Evolutionary conservation across 2,888 invertebrate species (phyloP).

Genomic region (Hedychridium roseum): DNA sequence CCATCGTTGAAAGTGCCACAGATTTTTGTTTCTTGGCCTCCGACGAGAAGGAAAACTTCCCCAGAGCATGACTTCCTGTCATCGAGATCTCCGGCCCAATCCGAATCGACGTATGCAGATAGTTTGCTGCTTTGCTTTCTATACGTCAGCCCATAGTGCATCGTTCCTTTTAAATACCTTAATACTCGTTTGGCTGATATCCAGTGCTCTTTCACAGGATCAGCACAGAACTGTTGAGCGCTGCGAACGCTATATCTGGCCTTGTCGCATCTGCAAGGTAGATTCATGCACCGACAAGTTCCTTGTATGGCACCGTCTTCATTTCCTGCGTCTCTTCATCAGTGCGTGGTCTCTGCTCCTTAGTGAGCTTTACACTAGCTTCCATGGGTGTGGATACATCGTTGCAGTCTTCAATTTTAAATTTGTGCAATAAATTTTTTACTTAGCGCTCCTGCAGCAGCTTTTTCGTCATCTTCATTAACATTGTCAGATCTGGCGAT

Average conservation of each 20-base stretch:
- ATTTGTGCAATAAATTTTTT: too few relatives aligned
- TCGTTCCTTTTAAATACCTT: constrained; percentile 9
- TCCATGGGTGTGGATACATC: too few relatives aligned
- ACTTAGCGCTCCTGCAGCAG: too few relatives aligned
- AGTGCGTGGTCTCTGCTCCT: too few relatives aligned
- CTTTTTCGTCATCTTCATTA: too few relatives aligned
- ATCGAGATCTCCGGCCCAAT: constrained; percentile 20
- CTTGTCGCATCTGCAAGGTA: not conserved
- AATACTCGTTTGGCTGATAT: constrained; percentile 11
- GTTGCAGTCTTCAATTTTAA: too few relatives aligned
- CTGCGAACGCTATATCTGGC: not conserved
- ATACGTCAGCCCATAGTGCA: constrained; percentile 12
- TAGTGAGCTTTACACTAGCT: too few relatives aligned
- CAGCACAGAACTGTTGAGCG: not conserved
- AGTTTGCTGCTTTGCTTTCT: constrained; percentile 7
- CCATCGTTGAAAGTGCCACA: not conserved
- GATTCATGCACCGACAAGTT: not conserved
- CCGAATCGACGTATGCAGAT: constrained; percentile 14
- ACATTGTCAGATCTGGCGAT: too few relatives aligned
- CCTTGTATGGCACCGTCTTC: too few relatives aligned
- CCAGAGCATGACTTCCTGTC: constrained; percentile 17
- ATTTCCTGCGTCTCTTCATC: too few relatives aligned
- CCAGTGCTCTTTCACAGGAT: constrained; percentile 15
- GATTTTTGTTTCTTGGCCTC: not conserved
- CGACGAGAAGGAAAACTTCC: constrained; percentile 4